These are phyloP conservation scores for Loriculus beryllinus DNA, from an alignment of 2,797 vertebrate species.

Conservation along the genomic window DNA sequence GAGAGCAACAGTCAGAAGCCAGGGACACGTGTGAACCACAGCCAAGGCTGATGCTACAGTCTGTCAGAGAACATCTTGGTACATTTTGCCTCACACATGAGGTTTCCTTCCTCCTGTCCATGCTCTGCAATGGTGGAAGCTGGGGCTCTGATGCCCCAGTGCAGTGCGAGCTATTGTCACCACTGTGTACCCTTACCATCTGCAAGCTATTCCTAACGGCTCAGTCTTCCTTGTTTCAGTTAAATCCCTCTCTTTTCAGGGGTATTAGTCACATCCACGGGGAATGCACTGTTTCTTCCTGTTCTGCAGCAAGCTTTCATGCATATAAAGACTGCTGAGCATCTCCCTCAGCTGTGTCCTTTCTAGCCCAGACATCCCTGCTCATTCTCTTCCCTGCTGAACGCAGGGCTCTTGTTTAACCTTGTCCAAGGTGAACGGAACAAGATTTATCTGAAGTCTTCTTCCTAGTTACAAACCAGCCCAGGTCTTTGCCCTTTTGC, in stretches of 20 bases:
- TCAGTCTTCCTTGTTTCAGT: background rate
- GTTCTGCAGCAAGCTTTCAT: background rate
- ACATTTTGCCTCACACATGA: background rate
- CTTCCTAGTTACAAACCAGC: background rate
- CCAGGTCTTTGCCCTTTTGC: background rate
- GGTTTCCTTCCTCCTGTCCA: background rate
- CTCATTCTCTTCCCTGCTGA: background rate
- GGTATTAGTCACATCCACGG: background rate
- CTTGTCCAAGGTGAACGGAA: background rate
- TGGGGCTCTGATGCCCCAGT: background rate
- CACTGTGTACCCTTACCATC: background rate
- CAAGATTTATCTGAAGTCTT: background rate
- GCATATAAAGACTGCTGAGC: background rate
- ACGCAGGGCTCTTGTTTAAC: background rate
- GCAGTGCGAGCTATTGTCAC: background rate
- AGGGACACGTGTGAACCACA: background rate
- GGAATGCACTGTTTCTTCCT: background rate
- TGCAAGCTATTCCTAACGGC: background rate
- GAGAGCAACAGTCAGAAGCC: background rate
- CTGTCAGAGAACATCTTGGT: background rate
- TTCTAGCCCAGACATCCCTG: background rate
- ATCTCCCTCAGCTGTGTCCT: background rate
- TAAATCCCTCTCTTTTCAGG: background rate
- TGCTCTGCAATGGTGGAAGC: background rate
- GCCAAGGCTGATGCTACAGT: background rate